Base-by-base conservation (phyloP, 1,140 invertebrate species). In the Lordiphosa clarofinis region DNA sequence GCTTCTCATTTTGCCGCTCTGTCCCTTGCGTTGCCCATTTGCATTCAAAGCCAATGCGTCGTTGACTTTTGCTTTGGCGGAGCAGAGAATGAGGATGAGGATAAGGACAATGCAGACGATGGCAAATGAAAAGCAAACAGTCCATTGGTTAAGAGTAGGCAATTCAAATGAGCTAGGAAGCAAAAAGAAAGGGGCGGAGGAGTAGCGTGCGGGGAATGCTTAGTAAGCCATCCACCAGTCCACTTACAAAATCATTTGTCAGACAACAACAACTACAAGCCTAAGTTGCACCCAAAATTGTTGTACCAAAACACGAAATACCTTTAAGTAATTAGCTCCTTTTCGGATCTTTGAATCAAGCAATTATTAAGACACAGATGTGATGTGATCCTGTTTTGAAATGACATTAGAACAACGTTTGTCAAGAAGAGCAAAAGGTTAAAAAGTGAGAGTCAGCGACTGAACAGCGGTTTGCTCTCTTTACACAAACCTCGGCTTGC, bases 41-140 rank as follows among this genome's bases (percentile, higher is more conserved):
- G 74, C 74, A 79, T 79, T 81, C 60, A 73, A 55, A 69, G 78
- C 56, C 64, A 78, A 79, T 69, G 74, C 74, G 74, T 61, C 74
- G 74, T 62, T 79, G 74, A 79, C 74, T 79, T 79, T 81, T 81
- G 74, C 71, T 59, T 68, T 71, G 65, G 38, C 36, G 36, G 54
- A 35, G 43, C 21, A 35, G 35, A 19, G 52, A 33, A 47, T n/a
- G 15, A 37, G 9, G 37, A 19, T 10, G 42, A 3, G 11, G 28
- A 4, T n/a, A 19, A n/a, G 5, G 31, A 40, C 9, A 9, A 28
- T 3, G 12, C 12, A 9, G 36, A 33, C 4, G 39, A 24, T 33
- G 60, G 44, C 44, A 67, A 67, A 67, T 67, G 64, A 66, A 67
- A 67, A 67, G 63, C 64, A 67, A 67, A 67, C 63, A 67, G 56